Percentiles rank a stretch among this genome's conserved stretches.
Conservation (phyloP, 2,113 vertebrate species). For the Lanius ludovicianus region DNA sequence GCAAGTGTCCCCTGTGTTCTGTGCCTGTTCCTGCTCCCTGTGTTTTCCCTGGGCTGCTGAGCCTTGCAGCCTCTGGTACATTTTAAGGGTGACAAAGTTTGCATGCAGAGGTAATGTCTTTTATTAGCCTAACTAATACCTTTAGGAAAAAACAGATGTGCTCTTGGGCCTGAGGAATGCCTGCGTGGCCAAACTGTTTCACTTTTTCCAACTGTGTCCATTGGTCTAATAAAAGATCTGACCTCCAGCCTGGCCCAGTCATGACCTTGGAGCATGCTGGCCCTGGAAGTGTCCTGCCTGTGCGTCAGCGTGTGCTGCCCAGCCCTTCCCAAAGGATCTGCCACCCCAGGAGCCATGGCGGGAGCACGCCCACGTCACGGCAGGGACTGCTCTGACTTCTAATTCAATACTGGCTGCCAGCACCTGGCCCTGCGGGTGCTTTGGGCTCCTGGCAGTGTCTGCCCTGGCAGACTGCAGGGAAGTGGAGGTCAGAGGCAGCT, state of each 20-base stretch:
- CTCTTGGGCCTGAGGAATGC: neutral
- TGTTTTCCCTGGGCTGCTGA: neutral
- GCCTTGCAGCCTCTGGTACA: neutral
- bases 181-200: neutral
- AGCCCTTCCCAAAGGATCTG: neutral
- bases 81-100: conserved; percentile 48
- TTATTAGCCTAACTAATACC: conserved; percentile 56
- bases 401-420: neutral
- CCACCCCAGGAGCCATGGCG: rapidly evolving
- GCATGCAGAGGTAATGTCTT: neutral
- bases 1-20: neutral
- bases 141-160: conserved; percentile 42
- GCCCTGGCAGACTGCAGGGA: neutral
- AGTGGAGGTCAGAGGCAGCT: neutral
- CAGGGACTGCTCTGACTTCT: neutral
- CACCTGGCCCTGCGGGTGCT: neutral
- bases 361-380: rapidly evolving
- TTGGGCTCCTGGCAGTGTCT: neutral
- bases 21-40: neutral
- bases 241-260: neutral
- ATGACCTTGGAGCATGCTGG: neutral
- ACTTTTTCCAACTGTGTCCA: neutral
- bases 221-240: conserved; percentile 50
- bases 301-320: neutral
- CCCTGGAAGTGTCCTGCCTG: neutral